phyloP scores from a whole-genome alignment of 23 tunicate genomes.

The Phallusia fumigata region DNA sequence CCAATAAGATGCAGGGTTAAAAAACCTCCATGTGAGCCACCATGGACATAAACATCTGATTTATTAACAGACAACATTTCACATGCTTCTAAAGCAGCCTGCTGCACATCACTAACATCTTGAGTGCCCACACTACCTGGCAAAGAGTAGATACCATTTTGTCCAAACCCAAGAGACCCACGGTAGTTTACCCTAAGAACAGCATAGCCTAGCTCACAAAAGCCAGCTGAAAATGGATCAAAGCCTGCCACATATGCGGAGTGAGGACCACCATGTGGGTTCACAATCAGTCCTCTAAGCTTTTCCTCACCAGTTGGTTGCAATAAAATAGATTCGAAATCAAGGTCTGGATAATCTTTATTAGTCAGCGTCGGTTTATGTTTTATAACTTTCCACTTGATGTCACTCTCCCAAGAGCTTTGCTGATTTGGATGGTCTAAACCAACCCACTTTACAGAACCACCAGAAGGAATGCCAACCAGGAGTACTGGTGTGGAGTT shows the following conservation, averaged over 20 bases:
- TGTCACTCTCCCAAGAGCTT: background rate
- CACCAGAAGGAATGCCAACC: constrained; percentile 23
- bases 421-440: constrained; percentile 21
- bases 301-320: constrained; percentile 30
- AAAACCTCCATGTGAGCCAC: constrained; percentile 98
- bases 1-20: constrained; percentile 82
- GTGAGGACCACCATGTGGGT: constrained; percentile 95
- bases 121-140: constrained; percentile 49
- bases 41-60: constrained; percentile 47
- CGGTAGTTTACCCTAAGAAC: constrained; percentile 72
- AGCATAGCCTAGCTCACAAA: constrained; percentile 59
- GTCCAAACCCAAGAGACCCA: constrained; percentile 85
- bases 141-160: constrained; percentile 47
- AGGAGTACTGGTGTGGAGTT: constrained; percentile 32
- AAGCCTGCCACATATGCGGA: constrained; percentile 29
- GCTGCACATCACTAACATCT: constrained; percentile 79
- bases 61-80: constrained; percentile 9
- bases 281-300: constrained; percentile 37
- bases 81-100: constrained; percentile 42
- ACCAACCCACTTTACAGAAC: constrained; percentile 19
- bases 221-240: constrained; percentile 26
- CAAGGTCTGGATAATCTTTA: constrained; percentile 46
- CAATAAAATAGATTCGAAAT: constrained; percentile 58
- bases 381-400: constrained; percentile 36
- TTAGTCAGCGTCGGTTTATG: constrained; percentile 39